Conservation (phyloP, 2,113 vertebrate genomes). For the Oryctolagus cuniculus region mOryCun1.1 NC_091442.1:9833501-9834000, state of each 20-base stretch:
- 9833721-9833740: background rate
- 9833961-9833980: background rate
- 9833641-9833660: no score
- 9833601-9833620: background rate
- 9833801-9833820: background rate
- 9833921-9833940: no score
- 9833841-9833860: background rate
- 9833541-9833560: background rate
- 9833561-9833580: no score
- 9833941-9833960: background rate
- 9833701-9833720: background rate
- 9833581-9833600: background rate
- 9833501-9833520: background rate
- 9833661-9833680: background rate
- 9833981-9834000: background rate
- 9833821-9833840: background rate
- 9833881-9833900: background rate
- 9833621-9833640: rapidly evolving
- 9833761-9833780: rapidly evolving
- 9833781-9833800: background rate
- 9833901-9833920: background rate
- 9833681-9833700: background rate
- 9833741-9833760: background rate
- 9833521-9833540: background rate
- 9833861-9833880: background rate